Conservation (phyloP, 2,888 invertebrate species). For the Caenorhabditis uteleia region DNA sequence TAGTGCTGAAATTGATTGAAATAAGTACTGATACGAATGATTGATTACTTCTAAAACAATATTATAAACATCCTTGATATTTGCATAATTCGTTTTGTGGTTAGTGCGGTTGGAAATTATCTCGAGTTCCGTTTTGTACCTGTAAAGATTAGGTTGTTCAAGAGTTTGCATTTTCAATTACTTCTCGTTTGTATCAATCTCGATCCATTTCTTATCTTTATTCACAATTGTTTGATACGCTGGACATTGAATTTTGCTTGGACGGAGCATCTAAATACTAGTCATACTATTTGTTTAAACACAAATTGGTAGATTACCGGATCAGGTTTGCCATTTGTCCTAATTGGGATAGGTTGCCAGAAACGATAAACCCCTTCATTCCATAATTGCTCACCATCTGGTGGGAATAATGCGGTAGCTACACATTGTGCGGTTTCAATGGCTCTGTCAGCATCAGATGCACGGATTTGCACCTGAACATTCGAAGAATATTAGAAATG, state of each 20-base stretch:
- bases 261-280: slow-evolving; percentile 40
- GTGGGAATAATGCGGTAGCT: slow-evolving; percentile 80
- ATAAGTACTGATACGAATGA: not conserved
- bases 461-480: slow-evolving; percentile 63
- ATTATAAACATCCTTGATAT: slow-evolving; percentile 40
- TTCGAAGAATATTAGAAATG: not conserved
- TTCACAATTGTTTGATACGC: slow-evolving; percentile 26
- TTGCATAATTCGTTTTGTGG: slow-evolving; percentile 15
- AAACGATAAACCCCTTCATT: slow-evolving; percentile 29
- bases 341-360: slow-evolving; percentile 59
- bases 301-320: slow-evolving; percentile 35
- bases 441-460: slow-evolving; percentile 70
- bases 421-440: slow-evolving; percentile 83
- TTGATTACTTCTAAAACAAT: slow-evolving; percentile 26
- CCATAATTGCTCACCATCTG: slow-evolving; percentile 38
- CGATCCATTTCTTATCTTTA: slow-evolving; percentile 20
- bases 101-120: slow-evolving; percentile 20
- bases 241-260: slow-evolving; percentile 41
- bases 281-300: not conserved
- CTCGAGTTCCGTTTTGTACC: slow-evolving; percentile 24
- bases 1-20: slow-evolving; percentile 17
- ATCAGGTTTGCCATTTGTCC: slow-evolving; percentile 48
- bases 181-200: slow-evolving; percentile 28
- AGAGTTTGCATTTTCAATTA: not conserved
- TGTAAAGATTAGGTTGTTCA: not conserved